Evolutionary conservation across 2,888 invertebrate species (phyloP).

Genomic region (Orthosia gothica): DNA sequence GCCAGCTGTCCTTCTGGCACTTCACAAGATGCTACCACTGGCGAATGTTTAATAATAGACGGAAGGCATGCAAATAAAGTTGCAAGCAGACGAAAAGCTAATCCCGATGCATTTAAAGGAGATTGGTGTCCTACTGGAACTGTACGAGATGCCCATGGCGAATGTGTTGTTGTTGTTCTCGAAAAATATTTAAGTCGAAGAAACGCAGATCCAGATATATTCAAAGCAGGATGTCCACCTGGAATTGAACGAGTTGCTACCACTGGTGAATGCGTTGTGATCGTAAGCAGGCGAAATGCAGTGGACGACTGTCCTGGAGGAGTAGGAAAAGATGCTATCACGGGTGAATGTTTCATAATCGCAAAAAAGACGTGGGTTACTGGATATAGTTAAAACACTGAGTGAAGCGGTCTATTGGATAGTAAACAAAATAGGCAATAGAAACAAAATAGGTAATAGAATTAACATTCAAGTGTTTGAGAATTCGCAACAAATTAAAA

Average conservation of each 20-base stretch:
- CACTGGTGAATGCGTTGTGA: too few relatives aligned
- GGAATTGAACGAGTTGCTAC: background rate
- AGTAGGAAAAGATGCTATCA: too few relatives aligned
- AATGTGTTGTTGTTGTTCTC: background rate
- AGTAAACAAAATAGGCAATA: background rate
- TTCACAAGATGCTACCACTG: too few relatives aligned
- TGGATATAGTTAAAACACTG: too few relatives aligned
- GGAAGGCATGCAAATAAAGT: too few relatives aligned
- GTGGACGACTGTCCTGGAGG: too few relatives aligned
- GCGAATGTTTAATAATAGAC: too few relatives aligned
- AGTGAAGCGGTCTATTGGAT: background rate
- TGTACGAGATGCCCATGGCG: background rate
- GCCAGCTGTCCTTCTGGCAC: background rate
- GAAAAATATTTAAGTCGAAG: background rate
- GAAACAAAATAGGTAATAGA: too few relatives aligned
- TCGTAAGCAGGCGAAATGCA: too few relatives aligned
- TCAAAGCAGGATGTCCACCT: conserved; percentile 13
- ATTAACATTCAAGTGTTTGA: background rate
- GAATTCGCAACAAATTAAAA: background rate
- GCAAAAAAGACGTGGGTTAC: too few relatives aligned
- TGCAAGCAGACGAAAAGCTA: too few relatives aligned
- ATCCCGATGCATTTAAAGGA: background rate
- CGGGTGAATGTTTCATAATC: too few relatives aligned
- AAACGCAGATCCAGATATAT: background rate
- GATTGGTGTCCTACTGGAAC: background rate